phyloP scores from a whole-genome alignment of 2,797 vertebrate genomes.

The Agapornis canus region DNA sequence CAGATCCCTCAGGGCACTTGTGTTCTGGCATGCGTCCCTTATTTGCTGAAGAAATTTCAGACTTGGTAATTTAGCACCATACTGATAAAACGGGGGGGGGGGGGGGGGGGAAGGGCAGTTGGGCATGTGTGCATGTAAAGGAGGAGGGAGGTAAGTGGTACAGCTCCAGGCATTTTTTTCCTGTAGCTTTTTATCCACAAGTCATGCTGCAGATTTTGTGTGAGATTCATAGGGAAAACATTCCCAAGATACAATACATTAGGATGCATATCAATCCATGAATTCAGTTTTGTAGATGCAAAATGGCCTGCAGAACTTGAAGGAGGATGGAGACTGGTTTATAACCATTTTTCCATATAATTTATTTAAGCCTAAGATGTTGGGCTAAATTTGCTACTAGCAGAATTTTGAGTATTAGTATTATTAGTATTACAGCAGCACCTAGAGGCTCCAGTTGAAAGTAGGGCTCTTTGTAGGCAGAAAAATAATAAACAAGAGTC shows the following conservation, averaged over 20 bases:
- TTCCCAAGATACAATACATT: constrained; percentile 1
- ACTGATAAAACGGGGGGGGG: constrained; percentile 2
- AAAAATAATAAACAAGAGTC: neutral
- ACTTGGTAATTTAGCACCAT: constrained; percentile 43
- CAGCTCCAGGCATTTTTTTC: neutral
- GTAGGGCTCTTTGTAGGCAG: neutral
- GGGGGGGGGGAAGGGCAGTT: neutral
- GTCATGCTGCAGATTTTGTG: constrained; percentile 22
- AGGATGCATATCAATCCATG: constrained; percentile 31
- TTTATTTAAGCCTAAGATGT: constrained; percentile 26
- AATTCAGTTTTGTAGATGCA: constrained; percentile 17
- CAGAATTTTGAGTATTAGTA: constrained; percentile 7
- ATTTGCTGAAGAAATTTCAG: constrained; percentile 65
- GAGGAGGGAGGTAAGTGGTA: neutral
- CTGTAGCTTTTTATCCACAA: constrained; percentile 7
- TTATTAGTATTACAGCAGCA: constrained; percentile 30
- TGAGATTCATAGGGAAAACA: constrained; percentile 46
- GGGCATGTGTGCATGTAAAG: neutral
- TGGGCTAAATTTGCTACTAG: constrained; percentile 25
- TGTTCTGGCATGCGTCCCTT: constrained; percentile 66
- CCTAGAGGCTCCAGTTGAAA: constrained; percentile 6
- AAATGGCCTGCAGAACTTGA: constrained; percentile 39
- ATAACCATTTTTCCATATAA: neutral
- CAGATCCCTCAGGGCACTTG: constrained; percentile 37
- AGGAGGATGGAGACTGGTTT: neutral